Evolutionary conservation across 2,888 invertebrate species (phyloP).

Genomic region (Reticulitermes lucifugus): DNA sequence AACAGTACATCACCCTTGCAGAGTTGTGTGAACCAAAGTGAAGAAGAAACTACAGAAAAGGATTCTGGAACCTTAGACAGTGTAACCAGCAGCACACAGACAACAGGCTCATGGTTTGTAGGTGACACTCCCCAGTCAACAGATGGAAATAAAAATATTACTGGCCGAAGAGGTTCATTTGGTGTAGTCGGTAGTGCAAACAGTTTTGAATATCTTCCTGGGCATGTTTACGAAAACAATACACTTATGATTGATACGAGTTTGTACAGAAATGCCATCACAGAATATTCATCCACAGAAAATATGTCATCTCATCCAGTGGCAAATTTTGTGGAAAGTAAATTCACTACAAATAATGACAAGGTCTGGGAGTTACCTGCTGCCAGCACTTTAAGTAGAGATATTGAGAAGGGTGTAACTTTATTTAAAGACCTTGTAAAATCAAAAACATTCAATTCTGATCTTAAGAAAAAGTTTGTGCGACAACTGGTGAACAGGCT

Average conservation of each 20-base stretch:
- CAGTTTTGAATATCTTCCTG: slow-evolving; percentile 75
- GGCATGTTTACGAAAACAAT: slow-evolving; percentile 68
- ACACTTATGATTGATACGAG: neutral
- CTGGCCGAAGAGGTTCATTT: slow-evolving; percentile 16
- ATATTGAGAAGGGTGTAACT: slow-evolving; percentile 73
- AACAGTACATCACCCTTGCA: neutral
- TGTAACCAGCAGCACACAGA: slow-evolving; percentile 41
- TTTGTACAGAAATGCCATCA: neutral
- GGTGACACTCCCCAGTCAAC: neutral
- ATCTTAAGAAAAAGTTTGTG: slow-evolving; percentile 72
- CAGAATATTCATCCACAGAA: neutral
- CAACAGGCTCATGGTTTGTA: slow-evolving; percentile 27
- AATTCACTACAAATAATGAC: neutral
- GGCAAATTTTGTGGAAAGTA: neutral
- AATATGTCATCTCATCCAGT: neutral
- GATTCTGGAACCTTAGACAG: slow-evolving; percentile 6
- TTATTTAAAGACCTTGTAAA: slow-evolving; percentile 71
- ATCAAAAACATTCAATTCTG: slow-evolving; percentile 61
- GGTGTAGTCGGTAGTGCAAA: slow-evolving; percentile 70
- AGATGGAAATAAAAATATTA: neutral
- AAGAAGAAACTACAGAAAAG: slow-evolving; percentile 8
- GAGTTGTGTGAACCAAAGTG: neutral
- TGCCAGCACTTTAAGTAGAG: slow-evolving; percentile 64
- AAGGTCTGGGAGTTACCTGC: slow-evolving; percentile 37
- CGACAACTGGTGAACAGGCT: slow-evolving; percentile 74